Evolutionary conservation across 2,797 vertebrate genomes (phyloP), one percentile per base, ranked within the genome.

Genomic region (Propithecus deckenii): DNA sequence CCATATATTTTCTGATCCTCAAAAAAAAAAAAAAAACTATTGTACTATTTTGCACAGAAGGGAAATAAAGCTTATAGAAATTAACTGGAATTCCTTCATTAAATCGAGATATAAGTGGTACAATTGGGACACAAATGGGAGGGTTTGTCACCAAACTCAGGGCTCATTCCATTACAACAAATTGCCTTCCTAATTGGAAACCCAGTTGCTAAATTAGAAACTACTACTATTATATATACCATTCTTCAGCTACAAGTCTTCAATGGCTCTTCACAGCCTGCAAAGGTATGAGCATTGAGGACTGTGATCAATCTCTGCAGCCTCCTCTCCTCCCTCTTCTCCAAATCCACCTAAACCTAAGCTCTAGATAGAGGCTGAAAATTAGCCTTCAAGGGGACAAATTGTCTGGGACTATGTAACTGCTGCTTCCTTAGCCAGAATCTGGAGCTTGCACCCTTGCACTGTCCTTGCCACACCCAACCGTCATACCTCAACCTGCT

Each of bases 81-180:
- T 95, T 63, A 86, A 96, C 10, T 74, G n/a, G 17, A 32, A 76
- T 85, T 30, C 61, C 35, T 84, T 95, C 48, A 91, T 92, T 88
- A 87, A 94, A 86, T 89, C 78, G 94, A 93, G 81, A 93, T 95
- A 48, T 80, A 95, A 89, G 23, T 96, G 35, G 17, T 84, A 50
- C 30, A 78, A 85, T 11, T 88, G 69, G 72, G 43, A 94, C 69
- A 84, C 35, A 90, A 87, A 63, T 15, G 23, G 30, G 76, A 88
- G 50, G 18, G 18, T 94, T 93, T 89, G 65, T 90, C 91, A 30
- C 41, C 86, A 92, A 95, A 84, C 23, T 17, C 41, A 86, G 41
- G 38, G 55, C 10, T 22, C 2, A 32, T 81, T 96, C 52, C 46
- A 85, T 87, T 81, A 92, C 61, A 93, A 86, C 35, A 87, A 89